phyloP scores from a whole-genome alignment of 2,888 invertebrate species.

The Trypoxylon attenuatum region DNA sequence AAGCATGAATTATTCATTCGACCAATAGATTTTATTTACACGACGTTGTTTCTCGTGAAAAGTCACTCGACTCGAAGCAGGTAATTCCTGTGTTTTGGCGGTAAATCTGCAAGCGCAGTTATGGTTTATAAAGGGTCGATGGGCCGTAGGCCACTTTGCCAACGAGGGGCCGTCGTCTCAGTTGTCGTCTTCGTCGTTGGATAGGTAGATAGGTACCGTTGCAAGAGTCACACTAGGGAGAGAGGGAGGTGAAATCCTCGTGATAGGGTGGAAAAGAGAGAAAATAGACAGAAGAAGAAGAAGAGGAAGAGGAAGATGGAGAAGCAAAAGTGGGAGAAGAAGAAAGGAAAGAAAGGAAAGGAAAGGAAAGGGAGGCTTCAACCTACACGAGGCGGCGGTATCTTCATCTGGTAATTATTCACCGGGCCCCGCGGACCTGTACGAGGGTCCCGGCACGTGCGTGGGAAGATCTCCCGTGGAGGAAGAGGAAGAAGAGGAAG shows the following conservation, averaged over 20 bases:
- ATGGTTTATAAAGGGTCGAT: constrained; percentile 34
- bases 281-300: not conserved
- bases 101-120: constrained; percentile 12
- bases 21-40: no score
- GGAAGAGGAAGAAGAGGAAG: constrained; percentile 52
- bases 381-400: constrained; percentile 64
- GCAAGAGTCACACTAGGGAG: constrained; percentile 35
- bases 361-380: constrained; percentile 38
- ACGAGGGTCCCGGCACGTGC: constrained; percentile 59
- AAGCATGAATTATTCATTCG: no score
- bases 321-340: not conserved
- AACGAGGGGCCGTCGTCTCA: no score
- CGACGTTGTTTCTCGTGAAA: no score
- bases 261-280: not conserved
- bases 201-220: constrained; percentile 49
- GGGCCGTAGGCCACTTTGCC: no score
- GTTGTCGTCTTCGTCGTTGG: constrained; percentile 23
- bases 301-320: not conserved
- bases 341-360: constrained; percentile 3
- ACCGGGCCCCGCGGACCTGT: constrained; percentile 52
- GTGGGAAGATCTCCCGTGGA: constrained; percentile 63
- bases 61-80: no score
- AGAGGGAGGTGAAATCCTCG: not conserved
- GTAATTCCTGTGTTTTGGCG: no score
- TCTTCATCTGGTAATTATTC: constrained; percentile 70